A percentile compares a stretch with the other conserved stretches of the same genome.
phyloP scores from a whole-genome alignment of 2,888 invertebrate species.

The Mechanitis messenoides region DNA sequence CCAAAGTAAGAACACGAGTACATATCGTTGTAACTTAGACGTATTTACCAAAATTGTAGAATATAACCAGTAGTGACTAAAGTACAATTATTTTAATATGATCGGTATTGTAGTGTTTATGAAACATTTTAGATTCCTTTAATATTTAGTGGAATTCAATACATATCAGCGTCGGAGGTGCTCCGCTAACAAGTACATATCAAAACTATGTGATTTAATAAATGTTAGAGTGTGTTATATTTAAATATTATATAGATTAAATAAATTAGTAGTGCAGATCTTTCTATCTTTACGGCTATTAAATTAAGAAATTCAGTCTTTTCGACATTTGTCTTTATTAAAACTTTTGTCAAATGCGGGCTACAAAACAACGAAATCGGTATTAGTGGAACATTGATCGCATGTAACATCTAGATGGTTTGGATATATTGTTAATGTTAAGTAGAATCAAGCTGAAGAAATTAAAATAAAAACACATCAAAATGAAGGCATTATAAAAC shows the following conservation, averaged over 20 bases:
- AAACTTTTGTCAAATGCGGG: conserved; percentile 73
- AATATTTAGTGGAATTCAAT: conserved; percentile 36
- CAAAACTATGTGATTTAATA: conserved; percentile 70
- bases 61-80: conserved; percentile 62
- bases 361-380: conserved; percentile 67
- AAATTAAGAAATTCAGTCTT: conserved; percentile 11
- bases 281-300: conserved; percentile 21
- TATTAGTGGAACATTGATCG: conserved; percentile 34
- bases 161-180: conserved; percentile 56
- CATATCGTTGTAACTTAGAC: conserved; percentile 65
- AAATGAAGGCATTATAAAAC: too few relatives aligned
- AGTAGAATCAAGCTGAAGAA: neutral
- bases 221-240: conserved; percentile 43
- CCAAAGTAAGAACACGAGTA: conserved; percentile 71
- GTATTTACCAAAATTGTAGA: conserved; percentile 58
- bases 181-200: conserved; percentile 67
- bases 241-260: conserved; percentile 36
- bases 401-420: neutral
- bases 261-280: conserved; percentile 36
- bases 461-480: conserved; percentile 3
- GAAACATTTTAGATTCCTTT: conserved; percentile 62
- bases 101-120: conserved; percentile 67
- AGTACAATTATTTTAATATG: conserved; percentile 73
- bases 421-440: conserved; percentile 6
- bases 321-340: conserved; percentile 18